Base-by-base conservation (phyloP, 2,888 invertebrate genomes). In the Spodoptera picta region DNA sequence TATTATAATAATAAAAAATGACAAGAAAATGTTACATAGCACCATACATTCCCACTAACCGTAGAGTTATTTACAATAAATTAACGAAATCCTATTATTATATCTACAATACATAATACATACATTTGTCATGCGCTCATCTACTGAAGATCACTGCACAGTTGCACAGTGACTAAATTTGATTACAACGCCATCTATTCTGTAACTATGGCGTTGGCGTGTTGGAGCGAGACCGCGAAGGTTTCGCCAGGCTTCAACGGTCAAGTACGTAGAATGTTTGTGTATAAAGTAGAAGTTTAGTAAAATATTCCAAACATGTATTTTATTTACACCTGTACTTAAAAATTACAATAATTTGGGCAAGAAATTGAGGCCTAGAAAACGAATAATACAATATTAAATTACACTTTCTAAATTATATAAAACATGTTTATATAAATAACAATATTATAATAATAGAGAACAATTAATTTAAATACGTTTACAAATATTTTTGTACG, bases 41-140 rank as follows among this genome's bases (percentile, higher is more conserved):
- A 80, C 80, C 80, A 73, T 72, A 64, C 59, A 77, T 69, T 75
- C 66, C 60, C 80, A 79, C 80, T 77, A 79, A 79, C 77, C 69
- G 52, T 67, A 27, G 71, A 75, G 75, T 56, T 60, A 65, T 66
- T 53, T 52, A 69, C 31, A 67, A 53, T 43, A 65, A 57, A 49
- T 42, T 1, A 65, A 60, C 9, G 41, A 58, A 59, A 55, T 53
- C 3, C n/a, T 9, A 36, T 36, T 36, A 7, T 36, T 36, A 36
- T 36, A 59, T 42, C 56, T 63, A 60, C 4, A 10, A 36, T 42
- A 54, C 4, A 48, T 48, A 31, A 49, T 23, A 31, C 10, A 43
- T 42, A 55, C 46, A 19, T 14, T 41, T 45, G 58, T 43, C 0
- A 27, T 9, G 6, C 0, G 48, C 57, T 14, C 0, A 19, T 36